These are phyloP conservation scores for Nothocercus nigrocapillus DNA, from an alignment of 2,113 vertebrate species.

Conservation along the genomic window DNA sequence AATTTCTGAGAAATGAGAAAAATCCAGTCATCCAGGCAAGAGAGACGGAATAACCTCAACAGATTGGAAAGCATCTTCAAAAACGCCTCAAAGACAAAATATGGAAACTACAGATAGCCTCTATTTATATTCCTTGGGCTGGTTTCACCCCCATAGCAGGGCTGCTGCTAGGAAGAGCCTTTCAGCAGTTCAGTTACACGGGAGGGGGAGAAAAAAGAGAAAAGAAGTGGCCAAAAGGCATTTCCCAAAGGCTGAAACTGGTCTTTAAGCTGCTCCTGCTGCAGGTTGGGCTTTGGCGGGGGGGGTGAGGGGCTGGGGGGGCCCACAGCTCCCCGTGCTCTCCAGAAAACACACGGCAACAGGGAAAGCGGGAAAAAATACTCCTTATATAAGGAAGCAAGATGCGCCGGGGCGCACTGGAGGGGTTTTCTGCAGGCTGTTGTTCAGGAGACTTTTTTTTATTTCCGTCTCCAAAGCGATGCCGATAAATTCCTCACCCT, in stretches of 20 bases:
- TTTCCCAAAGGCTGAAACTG: neutral
- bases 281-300: neutral
- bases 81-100: conserved; percentile 70
- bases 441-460: conserved; percentile 33
- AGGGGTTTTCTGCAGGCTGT: conserved; percentile 54
- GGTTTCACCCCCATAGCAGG: conserved; percentile 40
- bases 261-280: neutral
- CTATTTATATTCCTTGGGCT: conserved; percentile 63
- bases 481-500: conserved; percentile 48
- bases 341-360: no score
- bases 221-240: neutral
- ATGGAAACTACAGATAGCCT: conserved; percentile 60
- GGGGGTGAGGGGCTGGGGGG: neutral
- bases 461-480: conserved; percentile 28
- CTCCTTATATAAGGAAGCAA: conserved; percentile 45
- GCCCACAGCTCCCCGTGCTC: neutral
- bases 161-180: neutral
- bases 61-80: conserved; percentile 48
- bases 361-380: neutral
- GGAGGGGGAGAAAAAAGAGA: accelerated
- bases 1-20: conserved; percentile 60
- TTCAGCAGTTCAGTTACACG: neutral
- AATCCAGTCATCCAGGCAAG: conserved; percentile 47
- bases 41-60: conserved; percentile 42
- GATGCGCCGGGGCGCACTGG: conserved; percentile 40